Percentiles rank a stretch among this genome's conserved stretches.
These are phyloP conservation scores for Colaptes auratus DNA, from an alignment of 2,113 vertebrate species.

Conservation along the genomic window DNA sequence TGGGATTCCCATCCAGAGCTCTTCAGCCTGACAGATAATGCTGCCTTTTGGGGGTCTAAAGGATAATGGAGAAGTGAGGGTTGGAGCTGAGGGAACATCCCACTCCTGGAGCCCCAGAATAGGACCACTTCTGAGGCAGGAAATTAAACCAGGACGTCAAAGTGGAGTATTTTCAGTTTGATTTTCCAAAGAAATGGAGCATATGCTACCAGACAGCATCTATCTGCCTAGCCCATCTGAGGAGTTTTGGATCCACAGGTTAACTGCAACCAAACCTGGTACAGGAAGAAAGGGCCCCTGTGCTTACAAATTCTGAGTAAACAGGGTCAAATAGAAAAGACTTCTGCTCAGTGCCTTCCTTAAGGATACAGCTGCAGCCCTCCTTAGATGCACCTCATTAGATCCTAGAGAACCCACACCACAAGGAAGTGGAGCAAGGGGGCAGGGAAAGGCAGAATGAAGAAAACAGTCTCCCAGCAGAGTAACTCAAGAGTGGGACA, in stretches of 20 bases:
- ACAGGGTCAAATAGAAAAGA: background rate
- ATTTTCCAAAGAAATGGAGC: background rate
- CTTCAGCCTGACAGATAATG: slow-evolving; percentile 8
- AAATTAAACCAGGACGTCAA: background rate
- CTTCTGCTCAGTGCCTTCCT: background rate
- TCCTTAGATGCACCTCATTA: background rate
- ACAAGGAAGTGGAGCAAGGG: background rate
- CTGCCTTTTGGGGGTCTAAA: slow-evolving; percentile 36
- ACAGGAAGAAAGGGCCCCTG: background rate
- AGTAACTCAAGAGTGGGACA: background rate
- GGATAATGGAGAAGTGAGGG: background rate
- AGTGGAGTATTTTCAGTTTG: background rate
- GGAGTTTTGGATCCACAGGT: background rate
- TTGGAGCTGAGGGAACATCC: slow-evolving; percentile 2
- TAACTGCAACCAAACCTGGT: background rate
- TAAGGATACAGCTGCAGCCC: background rate
- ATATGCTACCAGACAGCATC: background rate
- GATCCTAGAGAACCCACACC: background rate
- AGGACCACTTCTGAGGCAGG: background rate
- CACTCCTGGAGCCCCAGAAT: background rate
- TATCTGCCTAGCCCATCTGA: background rate
- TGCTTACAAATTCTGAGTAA: background rate
- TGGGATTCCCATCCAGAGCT: slow-evolving; percentile 50
- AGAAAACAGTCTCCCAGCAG: background rate
- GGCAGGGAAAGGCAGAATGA: background rate